These are phyloP conservation scores for Pithys albifrons DNA, from an alignment of 2,113 vertebrate genomes.

Conservation along the genomic window DNA sequence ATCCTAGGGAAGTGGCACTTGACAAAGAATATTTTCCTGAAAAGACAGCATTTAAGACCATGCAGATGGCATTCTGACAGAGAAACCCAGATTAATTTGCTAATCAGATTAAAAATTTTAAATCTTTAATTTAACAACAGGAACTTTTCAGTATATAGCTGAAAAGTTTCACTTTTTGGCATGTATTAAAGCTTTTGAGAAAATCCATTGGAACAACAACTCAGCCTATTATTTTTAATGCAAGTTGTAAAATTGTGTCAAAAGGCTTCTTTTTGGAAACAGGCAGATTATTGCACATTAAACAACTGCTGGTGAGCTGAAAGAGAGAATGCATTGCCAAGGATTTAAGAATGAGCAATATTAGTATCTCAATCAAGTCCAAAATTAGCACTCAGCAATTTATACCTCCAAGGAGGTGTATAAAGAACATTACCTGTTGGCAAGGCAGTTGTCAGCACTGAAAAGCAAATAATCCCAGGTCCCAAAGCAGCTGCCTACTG, in stretches of 20 bases:
- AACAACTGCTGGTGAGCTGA: not conserved
- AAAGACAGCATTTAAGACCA: not conserved
- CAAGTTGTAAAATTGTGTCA: not conserved
- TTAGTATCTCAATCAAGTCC: not conserved
- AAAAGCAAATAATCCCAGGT: not conserved
- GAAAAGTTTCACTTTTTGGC: not conserved
- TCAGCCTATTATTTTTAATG: not conserved
- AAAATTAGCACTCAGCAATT: not conserved
- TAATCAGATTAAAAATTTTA: not conserved
- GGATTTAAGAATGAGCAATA: not conserved
- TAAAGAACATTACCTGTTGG: constrained; percentile 26
- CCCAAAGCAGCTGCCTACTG: not conserved
- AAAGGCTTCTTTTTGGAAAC: not conserved
- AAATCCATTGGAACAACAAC: not conserved
- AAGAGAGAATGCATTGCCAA: not conserved
- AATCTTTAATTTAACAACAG: not conserved
- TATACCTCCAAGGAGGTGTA: not conserved
- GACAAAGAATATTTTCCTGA: not conserved
- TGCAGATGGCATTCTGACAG: not conserved
- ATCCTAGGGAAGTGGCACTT: not conserved
- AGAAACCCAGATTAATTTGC: constrained; percentile 17
- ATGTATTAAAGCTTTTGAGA: not conserved
- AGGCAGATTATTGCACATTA: not conserved
- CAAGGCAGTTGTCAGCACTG: not conserved
- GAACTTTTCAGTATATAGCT: not conserved